Evolutionary conservation across 2,888 invertebrate species (phyloP).

Genomic region (Conomelus anceps): DNA sequence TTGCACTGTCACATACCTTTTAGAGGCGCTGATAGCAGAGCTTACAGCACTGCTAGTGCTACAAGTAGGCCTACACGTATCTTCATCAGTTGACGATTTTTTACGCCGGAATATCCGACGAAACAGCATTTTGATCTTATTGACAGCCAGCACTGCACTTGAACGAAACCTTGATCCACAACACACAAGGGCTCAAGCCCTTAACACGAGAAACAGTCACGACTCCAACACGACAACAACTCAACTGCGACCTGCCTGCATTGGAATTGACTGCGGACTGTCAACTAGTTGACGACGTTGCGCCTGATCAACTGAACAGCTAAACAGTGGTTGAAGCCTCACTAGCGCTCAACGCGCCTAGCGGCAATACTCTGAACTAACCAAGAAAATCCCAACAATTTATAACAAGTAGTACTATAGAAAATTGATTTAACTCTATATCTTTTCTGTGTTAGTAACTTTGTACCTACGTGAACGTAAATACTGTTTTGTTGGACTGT

Average conservation of each 20-base stretch:
- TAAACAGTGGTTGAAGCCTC: neutral
- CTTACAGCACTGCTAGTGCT: slow-evolving; percentile 13
- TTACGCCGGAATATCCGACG: slow-evolving; percentile 22
- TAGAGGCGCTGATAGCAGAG: slow-evolving; percentile 8
- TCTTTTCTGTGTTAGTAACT: no score
- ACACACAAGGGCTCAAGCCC: slow-evolving; percentile 5
- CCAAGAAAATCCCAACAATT: neutral
- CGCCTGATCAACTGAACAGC: neutral
- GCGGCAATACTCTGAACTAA: neutral
- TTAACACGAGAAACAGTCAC: neutral
- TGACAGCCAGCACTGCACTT: slow-evolving; percentile 13
- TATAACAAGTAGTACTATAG: neutral
- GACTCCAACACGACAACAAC: neutral
- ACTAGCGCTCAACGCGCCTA: neutral
- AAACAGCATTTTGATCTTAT: slow-evolving; percentile 20
- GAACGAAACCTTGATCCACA: neutral
- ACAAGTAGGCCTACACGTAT: neutral
- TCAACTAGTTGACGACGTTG: neutral
- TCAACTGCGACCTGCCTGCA: neutral
- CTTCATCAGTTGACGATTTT: slow-evolving; percentile 18
- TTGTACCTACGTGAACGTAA: no score
- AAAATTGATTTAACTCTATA: neutral
- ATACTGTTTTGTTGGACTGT: no score
- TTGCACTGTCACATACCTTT: slow-evolving; percentile 15
- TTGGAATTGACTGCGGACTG: neutral